Conservation (phyloP, 2,113 vertebrate species). For the Chloropsis hardwickii region DNA sequence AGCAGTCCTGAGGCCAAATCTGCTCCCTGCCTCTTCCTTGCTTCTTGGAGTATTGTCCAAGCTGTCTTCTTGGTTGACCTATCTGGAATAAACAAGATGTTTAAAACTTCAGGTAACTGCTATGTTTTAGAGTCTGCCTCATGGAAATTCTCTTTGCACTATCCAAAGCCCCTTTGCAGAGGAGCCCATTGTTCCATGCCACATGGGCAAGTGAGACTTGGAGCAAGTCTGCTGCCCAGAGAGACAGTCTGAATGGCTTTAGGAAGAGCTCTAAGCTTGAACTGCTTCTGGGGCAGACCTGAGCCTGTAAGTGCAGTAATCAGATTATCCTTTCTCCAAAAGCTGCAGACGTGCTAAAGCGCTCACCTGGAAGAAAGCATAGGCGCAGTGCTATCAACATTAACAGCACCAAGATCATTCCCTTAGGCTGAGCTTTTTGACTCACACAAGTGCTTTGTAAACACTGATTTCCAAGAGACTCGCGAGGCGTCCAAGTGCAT, state of each 20-base stretch:
- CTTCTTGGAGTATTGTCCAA: neutral
- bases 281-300: neutral
- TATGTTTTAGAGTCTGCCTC: neutral
- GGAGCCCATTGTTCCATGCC: rapidly evolving
- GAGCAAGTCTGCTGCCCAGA: neutral
- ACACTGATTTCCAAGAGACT: neutral
- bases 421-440: neutral
- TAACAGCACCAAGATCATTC: neutral
- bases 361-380: neutral
- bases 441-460: neutral
- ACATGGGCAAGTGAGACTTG: neutral
- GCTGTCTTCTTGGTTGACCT: neutral
- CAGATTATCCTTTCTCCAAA: neutral
- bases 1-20: neutral
- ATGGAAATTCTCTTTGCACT: neutral
- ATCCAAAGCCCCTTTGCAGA: rapidly evolving
- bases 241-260: neutral
- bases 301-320: neutral
- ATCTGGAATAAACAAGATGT: neutral
- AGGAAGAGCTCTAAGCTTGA: neutral
- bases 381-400: neutral
- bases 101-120: neutral
- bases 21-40: neutral
- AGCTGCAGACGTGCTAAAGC: neutral
- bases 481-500: neutral